Evolutionary conservation across 53 echinoderm and acorn worm species (phyloP), one percentile per base, ranked within the genome.

Genomic region (Patiria pectinifera): DNA sequence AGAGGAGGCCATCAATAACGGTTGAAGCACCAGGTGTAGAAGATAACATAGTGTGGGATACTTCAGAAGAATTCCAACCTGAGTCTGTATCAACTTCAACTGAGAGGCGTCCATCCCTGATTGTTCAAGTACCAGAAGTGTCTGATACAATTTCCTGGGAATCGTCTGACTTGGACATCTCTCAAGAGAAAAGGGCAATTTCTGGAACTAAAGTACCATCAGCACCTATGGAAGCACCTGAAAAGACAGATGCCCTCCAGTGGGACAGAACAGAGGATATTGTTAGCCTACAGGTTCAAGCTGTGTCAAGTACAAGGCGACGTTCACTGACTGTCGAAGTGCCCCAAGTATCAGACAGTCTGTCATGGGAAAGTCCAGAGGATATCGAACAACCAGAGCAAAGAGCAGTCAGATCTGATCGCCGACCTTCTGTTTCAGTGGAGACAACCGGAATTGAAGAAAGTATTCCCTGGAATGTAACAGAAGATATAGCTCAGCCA

Each of bases 141-240:
- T 87, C 76, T 15, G 87, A 87, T 19, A 87, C 76, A 53, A 35
- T 87, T 75, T 76, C 77, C 16, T 87, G 87, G 87, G 87, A 87
- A 59, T 76, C 76, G 0, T 77, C 87, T 16, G 87, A 87, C 19
- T n/a, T 58, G 15, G 59, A 74, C 26, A 23, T 76, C 46, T 87
- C 87, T 76, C 87, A 6, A 53, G 86, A 92, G 84, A 86, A 76
- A 59, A 83, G 71, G 45, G 92, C 92, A n/a, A 26, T 92, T 46
- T 60, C 86, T 92, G 92, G 92, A 26, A 76, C 82, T 19, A 82
- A 92, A 47, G 87, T 96, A 69, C 94, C 95, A 79, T 87, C 82
- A 22, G 94, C 93, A 62, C 78, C 85, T 53, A 69, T 92, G 59
- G 82, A 92, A 60, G 91, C 92, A 71, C 91, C 95, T 25, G 91